Evolutionary conservation across 2,113 vertebrate genomes (phyloP), one percentile per base, ranked within the genome.

Genomic region (Psephotus haematonotus): DNA sequence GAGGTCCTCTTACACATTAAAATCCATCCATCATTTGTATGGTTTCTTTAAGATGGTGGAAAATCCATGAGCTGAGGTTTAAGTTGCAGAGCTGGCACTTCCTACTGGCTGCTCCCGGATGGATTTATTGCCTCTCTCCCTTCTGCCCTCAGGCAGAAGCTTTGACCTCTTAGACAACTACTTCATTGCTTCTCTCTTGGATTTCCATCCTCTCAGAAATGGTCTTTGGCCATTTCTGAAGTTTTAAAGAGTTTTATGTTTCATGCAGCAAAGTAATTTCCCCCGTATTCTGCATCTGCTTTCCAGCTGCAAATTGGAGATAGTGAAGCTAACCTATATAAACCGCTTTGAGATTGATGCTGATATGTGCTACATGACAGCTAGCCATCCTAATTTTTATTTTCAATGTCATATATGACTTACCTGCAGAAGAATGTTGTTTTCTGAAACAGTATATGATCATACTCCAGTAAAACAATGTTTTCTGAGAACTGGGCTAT

Each of bases 251-350:
- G 33, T 81, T 93, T 67, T 43, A 19, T 37, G 17, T 69, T 74
- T 27, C 79, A 3, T 41, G 46, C 27, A 55, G 72, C 24, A 39
- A 74, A 90, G 23, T 70, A 5, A 49, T 60, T 87, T 62, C 44
- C 53, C 28, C 52, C 8, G 5, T 52, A 53, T 75, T 82, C 71
- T 84, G 35, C 43, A 43, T 88, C 50, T 52, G 77, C 62, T 86
- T 96, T 64, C 65, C 72, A 86, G 69, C 72, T 94, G 88, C 89
- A 84, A 62, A 76, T 44, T 70, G 69, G 44, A 50, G 39, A 79
- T 29, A 74, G 37, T 47, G n/a, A 82, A 93, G 59, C 49, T 93
- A 84, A 82, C 19, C 62, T 57, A 39, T 65, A 62, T 29, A 62
- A 77, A 79, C 57, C 49, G 70, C 88, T 93, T 86, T 78, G 57